Conservation (phyloP, 2,797 vertebrate genomes). For the Acanthornis magna region DNA sequence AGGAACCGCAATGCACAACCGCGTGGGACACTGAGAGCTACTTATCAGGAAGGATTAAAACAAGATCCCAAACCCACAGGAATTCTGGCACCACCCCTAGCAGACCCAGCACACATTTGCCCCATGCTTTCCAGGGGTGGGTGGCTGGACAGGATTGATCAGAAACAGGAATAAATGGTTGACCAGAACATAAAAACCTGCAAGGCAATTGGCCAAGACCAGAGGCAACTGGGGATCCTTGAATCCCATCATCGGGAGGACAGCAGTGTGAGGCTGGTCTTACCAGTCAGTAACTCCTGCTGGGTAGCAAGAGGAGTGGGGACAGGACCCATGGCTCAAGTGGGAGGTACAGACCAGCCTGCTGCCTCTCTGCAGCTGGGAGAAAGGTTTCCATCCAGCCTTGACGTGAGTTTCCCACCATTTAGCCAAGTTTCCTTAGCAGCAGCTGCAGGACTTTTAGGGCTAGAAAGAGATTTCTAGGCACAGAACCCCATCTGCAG, state of each 20-base stretch:
- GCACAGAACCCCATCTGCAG: constrained; percentile 40
- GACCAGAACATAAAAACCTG: not conserved
- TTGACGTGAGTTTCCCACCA: not conserved
- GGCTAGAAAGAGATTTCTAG: constrained; percentile 43
- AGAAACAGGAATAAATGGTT: not conserved
- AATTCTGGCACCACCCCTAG: not conserved
- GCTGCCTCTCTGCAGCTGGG: not conserved
- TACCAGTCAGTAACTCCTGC: not conserved
- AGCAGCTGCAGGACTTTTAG: constrained; percentile 27
- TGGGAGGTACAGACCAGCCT: not conserved
- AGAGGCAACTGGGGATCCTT: not conserved
- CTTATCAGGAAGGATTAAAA: constrained; percentile 15
- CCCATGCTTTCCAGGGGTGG: not conserved
- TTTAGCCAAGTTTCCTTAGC: constrained; percentile 36
- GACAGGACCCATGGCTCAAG: not conserved
- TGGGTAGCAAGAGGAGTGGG: not conserved
- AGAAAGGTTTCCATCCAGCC: not conserved
- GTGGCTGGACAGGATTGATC: not conserved
- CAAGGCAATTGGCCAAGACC: not conserved
- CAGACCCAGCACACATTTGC: not conserved
- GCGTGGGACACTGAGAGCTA: not conserved
- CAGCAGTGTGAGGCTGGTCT: accelerated
- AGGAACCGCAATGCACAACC: not conserved
- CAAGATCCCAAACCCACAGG: not conserved
- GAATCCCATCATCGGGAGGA: accelerated